Evolutionary conservation across 2,113 vertebrate genomes (phyloP), one percentile per base, ranked within the genome.

Genomic region (Bothrops jararaca): DNA sequence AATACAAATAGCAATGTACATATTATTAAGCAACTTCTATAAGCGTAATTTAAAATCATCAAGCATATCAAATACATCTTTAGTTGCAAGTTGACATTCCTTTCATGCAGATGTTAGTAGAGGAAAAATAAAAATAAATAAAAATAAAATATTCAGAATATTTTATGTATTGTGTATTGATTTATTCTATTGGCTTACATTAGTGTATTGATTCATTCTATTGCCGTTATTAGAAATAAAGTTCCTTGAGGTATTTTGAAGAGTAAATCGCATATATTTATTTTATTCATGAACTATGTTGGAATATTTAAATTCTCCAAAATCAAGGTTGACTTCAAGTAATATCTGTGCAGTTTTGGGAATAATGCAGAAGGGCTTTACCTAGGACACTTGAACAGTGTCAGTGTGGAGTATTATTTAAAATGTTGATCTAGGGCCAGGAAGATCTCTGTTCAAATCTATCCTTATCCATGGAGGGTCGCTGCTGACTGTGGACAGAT

Each of bases 51-150:
- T 94, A 93, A 50, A 95, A 90, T 90, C 92, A 95, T 95, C 94
- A 95, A 95, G 92, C 95, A 93, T 86, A 90, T 89, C 91, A 95
- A 95, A 95, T 93, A 95, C 90, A 58, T 92, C 92, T 92, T 92
- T 34, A 94, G 95, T 93, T 0, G 50, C 58, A 93, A 92, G 95
- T 95, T 94, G 48, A 50, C 48, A 92, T 92, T 94, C 92, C 60
- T 93, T 92, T 86, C 88, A 93, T 90, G 92, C 39, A 90, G 45
- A 3, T 93, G 92, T 94, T 18, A 74, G 85, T 92, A 64, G 85
- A 89, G 91, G 91, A 57, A 86, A 93, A 29, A 60, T 89, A 48
- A 80, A 56, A 56, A 93, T 92, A 48, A 8, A 48, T 50, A 50
- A 50, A 74, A n/a, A 26, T 45, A 91, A 56, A 39, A 50, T 48